Conservation (phyloP, 2,113 vertebrate genomes). For the Leucosticte australis region DNA sequence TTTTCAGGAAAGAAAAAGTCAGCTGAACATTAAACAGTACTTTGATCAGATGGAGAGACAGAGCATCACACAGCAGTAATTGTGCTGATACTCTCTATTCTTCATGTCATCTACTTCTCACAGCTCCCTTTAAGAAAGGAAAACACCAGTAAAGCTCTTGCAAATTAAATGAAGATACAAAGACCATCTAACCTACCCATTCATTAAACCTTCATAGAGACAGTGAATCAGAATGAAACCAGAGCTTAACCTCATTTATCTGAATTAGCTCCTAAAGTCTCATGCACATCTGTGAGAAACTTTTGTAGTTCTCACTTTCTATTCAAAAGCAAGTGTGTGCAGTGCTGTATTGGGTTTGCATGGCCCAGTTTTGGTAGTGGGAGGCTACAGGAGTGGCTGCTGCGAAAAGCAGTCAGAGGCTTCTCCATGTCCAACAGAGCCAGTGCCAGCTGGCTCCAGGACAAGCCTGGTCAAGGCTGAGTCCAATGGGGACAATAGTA, state of each 20-base stretch:
- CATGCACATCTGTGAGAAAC: not conserved
- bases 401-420: not conserved
- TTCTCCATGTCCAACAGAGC: not conserved
- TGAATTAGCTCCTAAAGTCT: not conserved
- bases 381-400: not conserved
- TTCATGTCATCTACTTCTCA: not conserved
- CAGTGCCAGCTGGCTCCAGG: not conserved
- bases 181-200: not conserved
- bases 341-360: not conserved
- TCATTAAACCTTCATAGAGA: not conserved
- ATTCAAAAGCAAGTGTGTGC: not conserved
- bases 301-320: not conserved
- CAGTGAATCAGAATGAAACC: not conserved
- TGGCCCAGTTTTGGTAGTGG: not conserved
- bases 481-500: not conserved
- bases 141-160: not conserved
- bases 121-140: not conserved
- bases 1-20: not conserved
- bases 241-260: not conserved
- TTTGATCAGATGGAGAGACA: not conserved
- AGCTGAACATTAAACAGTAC: not conserved
- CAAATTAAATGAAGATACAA: not conserved
- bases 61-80: not conserved
- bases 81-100: not conserved
- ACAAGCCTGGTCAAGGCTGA: not conserved